A percentile compares a stretch with the other conserved stretches of the same genome.
phyloP scores from a whole-genome alignment of 2,888 invertebrate genomes.

The Tillus elongatus region DNA sequence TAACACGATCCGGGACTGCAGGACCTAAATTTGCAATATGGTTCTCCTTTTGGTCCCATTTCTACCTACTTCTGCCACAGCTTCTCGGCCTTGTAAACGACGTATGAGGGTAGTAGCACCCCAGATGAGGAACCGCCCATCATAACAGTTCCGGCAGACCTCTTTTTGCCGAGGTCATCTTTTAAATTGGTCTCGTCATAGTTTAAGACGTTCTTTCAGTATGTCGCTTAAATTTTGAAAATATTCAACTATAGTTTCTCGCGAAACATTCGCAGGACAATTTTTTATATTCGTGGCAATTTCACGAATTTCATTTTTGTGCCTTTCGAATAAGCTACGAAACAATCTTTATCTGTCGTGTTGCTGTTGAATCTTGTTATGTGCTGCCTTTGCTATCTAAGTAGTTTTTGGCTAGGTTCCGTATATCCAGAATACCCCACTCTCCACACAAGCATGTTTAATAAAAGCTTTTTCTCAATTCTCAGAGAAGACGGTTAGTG shows the following conservation, averaged over 20 bases:
- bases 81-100: slow-evolving; percentile 29
- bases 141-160: slow-evolving; percentile 27
- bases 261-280: slow-evolving; percentile 11
- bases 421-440: slow-evolving; percentile 13
- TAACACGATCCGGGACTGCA: slow-evolving; percentile 23
- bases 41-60: slow-evolving; percentile 30
- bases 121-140: slow-evolving; percentile 28
- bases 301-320: not conserved
- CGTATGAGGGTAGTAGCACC: slow-evolving; percentile 31
- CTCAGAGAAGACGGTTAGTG: slow-evolving; percentile 11
- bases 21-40: slow-evolving; percentile 21
- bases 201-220: slow-evolving; percentile 15
- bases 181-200: slow-evolving; percentile 17
- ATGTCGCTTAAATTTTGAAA: slow-evolving; percentile 19
- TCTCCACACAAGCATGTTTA: slow-evolving; percentile 13
- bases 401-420: slow-evolving; percentile 13
- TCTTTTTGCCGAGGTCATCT: slow-evolving; percentile 19
- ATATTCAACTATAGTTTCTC: too few relatives aligned
- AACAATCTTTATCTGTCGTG: not conserved
- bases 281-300: slow-evolving; percentile 1
- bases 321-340: not conserved
- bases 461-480: slow-evolving; percentile 13
- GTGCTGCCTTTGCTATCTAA: slow-evolving; percentile 12
- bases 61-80: slow-evolving; percentile 28
- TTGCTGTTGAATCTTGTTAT: not conserved